Evolutionary conservation across 1,140 invertebrate genomes (phyloP).

Genomic region (Drosophila sulfurigaster): DNA sequence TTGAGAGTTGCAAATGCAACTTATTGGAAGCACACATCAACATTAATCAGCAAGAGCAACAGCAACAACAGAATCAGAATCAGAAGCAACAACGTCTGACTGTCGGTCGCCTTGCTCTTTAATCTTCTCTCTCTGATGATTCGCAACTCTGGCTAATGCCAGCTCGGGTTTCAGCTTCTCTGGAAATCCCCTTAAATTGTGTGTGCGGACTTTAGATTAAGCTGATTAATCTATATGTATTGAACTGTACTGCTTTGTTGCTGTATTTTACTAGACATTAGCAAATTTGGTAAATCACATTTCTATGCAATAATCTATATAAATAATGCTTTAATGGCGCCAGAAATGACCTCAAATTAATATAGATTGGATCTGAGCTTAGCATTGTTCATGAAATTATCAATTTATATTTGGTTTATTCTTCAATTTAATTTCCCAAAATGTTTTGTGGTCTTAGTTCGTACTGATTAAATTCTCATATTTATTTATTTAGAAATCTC

Average conservation of each 20-base stretch:
- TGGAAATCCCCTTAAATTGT: conserved; percentile 7
- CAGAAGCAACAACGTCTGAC: not conserved
- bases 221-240: not conserved
- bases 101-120: conserved; percentile 9
- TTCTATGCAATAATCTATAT: not conserved
- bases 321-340: too few species aligned
- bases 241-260: not conserved
- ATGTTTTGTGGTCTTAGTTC: too few species aligned
- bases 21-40: conserved; percentile 31
- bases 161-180: not conserved
- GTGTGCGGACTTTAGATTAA: conserved; percentile 4
- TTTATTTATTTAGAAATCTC: too few species aligned
- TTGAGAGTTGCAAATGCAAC: conserved; percentile 6
- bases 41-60: conserved; percentile 22
- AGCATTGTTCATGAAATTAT: too few species aligned
- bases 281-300: not conserved
- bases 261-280: not conserved
- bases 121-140: conserved; percentile 4
- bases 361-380: not conserved
- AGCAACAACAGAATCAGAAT: not conserved
- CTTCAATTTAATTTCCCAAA: too few species aligned
- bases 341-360: not conserved
- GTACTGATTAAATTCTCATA: too few species aligned
- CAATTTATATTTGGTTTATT: too few species aligned
- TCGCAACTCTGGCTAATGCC: not conserved